Conservation (phyloP, 1,140 invertebrate genomes). For the Cherax destructor region DNA sequence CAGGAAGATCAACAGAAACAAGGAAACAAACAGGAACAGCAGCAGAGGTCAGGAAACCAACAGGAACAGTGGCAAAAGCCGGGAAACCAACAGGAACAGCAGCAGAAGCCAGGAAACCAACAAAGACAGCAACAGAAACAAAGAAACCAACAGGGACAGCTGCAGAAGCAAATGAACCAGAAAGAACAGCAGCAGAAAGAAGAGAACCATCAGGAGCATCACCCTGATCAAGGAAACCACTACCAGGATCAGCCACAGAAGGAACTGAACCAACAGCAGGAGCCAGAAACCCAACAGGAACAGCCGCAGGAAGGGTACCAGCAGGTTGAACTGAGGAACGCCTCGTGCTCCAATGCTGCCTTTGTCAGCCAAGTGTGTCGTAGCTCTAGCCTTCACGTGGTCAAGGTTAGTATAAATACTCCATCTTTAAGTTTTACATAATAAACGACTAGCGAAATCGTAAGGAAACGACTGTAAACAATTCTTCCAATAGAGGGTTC, state of each 20-base stretch:
- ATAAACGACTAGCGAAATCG: no score
- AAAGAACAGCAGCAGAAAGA: not conserved
- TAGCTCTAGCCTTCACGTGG: conserved; percentile 11
- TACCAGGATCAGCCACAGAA: not conserved
- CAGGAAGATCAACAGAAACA: not conserved
- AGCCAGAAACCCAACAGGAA: not conserved
- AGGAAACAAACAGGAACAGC: not conserved
- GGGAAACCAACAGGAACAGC: not conserved
- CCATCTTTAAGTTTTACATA: not conserved
- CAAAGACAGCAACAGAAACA: not conserved
- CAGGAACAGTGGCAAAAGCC: not conserved
- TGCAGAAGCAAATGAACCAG: not conserved
- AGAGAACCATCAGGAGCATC: no score
- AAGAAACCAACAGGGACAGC: not conserved
- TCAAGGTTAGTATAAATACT: conserved; percentile 4
- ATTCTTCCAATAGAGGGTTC: no score
- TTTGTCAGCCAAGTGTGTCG: conserved; percentile 25
- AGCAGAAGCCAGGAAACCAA: not conserved
- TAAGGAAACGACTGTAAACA: no score
- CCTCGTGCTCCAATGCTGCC: conserved; percentile 15
- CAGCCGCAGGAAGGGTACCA: not conserved
- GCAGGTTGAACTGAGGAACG: no score
- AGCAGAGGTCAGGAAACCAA: not conserved
- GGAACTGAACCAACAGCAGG: not conserved
- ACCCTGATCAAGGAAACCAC: no score